Conservation (phyloP, 2,797 vertebrate species). For the Borostomias antarcticus region DNA sequence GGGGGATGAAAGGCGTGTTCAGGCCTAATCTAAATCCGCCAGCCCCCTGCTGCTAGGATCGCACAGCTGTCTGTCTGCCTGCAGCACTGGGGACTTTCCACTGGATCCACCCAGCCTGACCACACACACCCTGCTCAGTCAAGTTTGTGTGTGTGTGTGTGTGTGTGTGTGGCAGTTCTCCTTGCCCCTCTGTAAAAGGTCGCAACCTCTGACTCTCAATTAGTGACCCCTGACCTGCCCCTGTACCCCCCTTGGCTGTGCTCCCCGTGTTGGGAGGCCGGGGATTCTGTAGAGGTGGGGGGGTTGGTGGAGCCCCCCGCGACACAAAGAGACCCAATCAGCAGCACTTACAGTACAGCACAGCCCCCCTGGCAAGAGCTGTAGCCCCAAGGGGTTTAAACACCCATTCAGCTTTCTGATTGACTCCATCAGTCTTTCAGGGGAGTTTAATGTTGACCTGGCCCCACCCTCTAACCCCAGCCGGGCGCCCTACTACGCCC, state of each 20-base stretch:
- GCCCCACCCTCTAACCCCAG: conserved; percentile 15
- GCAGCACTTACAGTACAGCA: conserved; percentile 31
- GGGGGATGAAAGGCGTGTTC: conserved; percentile 53
- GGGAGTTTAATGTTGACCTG: conserved; percentile 54
- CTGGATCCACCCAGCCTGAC: conserved; percentile 31
- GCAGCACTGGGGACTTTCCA: conserved; percentile 41
- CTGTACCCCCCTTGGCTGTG: conserved; percentile 17
- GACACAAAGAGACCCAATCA: conserved; percentile 60
- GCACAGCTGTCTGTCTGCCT: conserved; percentile 32
- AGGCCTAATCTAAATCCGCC: conserved; percentile 52
- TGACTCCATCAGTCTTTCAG: conserved; percentile 61
- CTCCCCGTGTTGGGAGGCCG: conserved; percentile 42
- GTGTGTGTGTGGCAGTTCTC: not conserved
- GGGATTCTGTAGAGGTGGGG: conserved; percentile 41
- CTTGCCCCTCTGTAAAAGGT: conserved; percentile 39
- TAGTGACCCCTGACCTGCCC: conserved; percentile 33
- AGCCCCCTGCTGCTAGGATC: conserved; percentile 39
- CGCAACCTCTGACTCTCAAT: conserved; percentile 61
- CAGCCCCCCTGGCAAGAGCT: conserved; percentile 45
- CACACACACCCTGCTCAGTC: conserved; percentile 12
- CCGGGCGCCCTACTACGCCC: conserved; percentile 6
- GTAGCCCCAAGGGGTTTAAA: conserved; percentile 59
- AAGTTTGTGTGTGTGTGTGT: conserved; percentile 3
- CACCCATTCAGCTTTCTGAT: conserved; percentile 63
- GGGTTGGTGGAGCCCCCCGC: conserved; percentile 44